Base-by-base conservation (phyloP, 2,797 vertebrate species). In the Neoniphon sammara region DNA sequence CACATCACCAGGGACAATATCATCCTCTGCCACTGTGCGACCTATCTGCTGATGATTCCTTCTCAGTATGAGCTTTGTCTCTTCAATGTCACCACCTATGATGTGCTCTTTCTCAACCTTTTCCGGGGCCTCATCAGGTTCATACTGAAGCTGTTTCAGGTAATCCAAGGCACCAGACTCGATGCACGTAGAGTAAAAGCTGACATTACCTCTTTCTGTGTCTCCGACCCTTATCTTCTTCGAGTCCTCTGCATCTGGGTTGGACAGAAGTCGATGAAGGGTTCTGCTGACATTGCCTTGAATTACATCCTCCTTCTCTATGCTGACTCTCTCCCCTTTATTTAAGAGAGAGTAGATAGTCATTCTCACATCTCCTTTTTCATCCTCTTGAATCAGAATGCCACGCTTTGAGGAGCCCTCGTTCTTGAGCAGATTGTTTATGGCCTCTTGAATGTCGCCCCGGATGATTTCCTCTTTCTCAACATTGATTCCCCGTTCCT, bases 291-390 rank as follows among this genome's bases (percentile, higher is more conserved):
- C 93, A 54, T 97, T 96, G 21, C 96, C 96, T 31, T 94, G 93
- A 70, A 96, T 50, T 11, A 97, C 87, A 70, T 97, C 94, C 80
- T 96, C 95, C 71, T 86, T 95, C 46, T 94, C 91, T 70, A 86
- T 55, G 78, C 70, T 86, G 1, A 83, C 64, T 2, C 78, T 72
- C 74, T 94, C 82, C 27, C 83, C 93, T 92, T 96, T 95, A 80
- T 97, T 96, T 71, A 98, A 87, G 23, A 98, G 95, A 71, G 96
- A 97, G 72, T 98, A 98, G 67, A 98, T 94, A 1, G 97, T 98
- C 97, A 98, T 96, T 83, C 94, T 96, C 77, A 98, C 93, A 44
- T 98, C 95, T 27, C 97, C 97, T 77, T 94, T 97, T 88, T 98
- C 97, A 36, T 96, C 95, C 83, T 97, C 96, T 77, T 98, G 96